Conservation (phyloP, 1,140 invertebrate species). For the Zophobas morio region DNA sequence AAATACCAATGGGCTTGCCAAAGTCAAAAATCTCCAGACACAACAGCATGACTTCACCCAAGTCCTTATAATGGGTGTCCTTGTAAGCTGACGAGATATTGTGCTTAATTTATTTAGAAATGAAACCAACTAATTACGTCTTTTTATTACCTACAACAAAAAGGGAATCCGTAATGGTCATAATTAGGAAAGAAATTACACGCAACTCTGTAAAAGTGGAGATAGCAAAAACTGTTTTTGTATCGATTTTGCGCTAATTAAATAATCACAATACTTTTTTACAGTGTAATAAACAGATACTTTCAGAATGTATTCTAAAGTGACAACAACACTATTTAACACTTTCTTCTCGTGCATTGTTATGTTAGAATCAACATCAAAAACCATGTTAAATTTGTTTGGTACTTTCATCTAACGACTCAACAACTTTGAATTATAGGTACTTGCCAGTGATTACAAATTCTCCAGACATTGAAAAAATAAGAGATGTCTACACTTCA, state of each 20-base stretch:
- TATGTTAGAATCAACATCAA: slow-evolving; percentile 1
- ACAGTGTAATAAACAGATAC: slow-evolving; percentile 4
- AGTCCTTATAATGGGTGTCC: slow-evolving; percentile 17
- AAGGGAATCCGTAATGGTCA: neutral
- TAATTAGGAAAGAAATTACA: slow-evolving; percentile 6
- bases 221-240: neutral
- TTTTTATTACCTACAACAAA: neutral
- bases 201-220: neutral
- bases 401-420: neutral
- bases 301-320: slow-evolving; percentile 30
- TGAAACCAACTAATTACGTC: slow-evolving; percentile 2
- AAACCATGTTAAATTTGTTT: slow-evolving; percentile 10
- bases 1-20: slow-evolving; percentile 34
- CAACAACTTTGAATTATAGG: no score
- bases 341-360: slow-evolving; percentile 39
- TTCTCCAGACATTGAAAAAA: no score
- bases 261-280: neutral
- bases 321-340: slow-evolving; percentile 35
- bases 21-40: slow-evolving; percentile 22
- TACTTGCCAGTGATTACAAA: no score
- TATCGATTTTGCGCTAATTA: no score
- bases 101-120: slow-evolving; percentile 9
- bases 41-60: slow-evolving; percentile 29
- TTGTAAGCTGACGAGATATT: neutral
- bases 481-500: no score